Evolutionary conservation across 2,888 invertebrate species (phyloP).

Genomic region (Drosophila koepferae): DNA sequence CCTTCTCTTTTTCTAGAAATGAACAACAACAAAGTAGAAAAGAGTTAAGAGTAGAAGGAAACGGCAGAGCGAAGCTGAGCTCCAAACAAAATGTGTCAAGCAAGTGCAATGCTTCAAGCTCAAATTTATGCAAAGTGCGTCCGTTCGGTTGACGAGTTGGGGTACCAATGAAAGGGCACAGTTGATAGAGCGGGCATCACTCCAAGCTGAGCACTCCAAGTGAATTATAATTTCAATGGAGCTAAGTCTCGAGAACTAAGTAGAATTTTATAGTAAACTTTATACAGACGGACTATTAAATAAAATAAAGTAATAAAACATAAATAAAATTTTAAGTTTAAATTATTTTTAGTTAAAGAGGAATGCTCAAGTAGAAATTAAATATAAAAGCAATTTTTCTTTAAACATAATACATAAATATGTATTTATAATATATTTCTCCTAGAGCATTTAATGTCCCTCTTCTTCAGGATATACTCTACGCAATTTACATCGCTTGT

Average conservation of each 20-base stretch:
- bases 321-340: neutral
- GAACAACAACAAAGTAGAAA: slow-evolving; percentile 62
- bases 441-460: too few relatives aligned
- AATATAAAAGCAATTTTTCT: too few relatives aligned
- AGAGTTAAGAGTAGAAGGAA: slow-evolving; percentile 25
- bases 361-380: too few relatives aligned
- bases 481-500: slow-evolving; percentile 27
- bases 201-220: slow-evolving; percentile 28
- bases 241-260: slow-evolving; percentile 35
- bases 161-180: neutral
- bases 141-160: slow-evolving; percentile 42
- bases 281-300: slow-evolving; percentile 6
- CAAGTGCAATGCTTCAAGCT: slow-evolving; percentile 73
- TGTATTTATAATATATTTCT: too few relatives aligned
- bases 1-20: slow-evolving; percentile 44
- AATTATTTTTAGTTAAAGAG: too few relatives aligned
- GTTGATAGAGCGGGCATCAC: neutral
- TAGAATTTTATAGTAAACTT: slow-evolving; percentile 40
- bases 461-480: too few relatives aligned
- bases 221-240: slow-evolving; percentile 59
- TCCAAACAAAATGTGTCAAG: slow-evolving; percentile 75
- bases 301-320: neutral
- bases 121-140: slow-evolving; percentile 73
- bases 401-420: too few relatives aligned
- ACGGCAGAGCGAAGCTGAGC: slow-evolving; percentile 1